Evolutionary conservation across 2,888 invertebrate genomes (phyloP).

Genomic region (Platerodrilus igneus): DNA sequence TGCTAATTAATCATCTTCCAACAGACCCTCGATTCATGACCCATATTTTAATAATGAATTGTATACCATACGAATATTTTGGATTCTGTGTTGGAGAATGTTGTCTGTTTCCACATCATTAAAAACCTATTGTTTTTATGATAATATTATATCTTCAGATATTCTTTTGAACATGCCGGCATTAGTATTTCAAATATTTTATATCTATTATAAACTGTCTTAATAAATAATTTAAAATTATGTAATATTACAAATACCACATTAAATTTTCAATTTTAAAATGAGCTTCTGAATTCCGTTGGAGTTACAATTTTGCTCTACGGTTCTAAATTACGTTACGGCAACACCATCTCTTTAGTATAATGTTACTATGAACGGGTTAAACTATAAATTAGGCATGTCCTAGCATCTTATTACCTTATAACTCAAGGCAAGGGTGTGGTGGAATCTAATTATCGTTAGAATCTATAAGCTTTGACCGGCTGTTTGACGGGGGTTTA

Average conservation of each 20-base stretch:
- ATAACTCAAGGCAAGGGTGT: conserved; percentile 49
- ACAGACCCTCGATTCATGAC: no score
- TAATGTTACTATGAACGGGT: conserved; percentile 34
- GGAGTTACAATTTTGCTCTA: neutral
- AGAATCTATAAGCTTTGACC: conserved; percentile 41
- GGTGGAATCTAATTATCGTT: conserved; percentile 48
- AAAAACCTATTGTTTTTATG: conserved; percentile 29
- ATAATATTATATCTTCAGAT: conserved; percentile 21
- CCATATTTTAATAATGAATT: no score
- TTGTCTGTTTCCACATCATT: conserved; percentile 23
- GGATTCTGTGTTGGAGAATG: no score
- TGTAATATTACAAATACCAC: conserved; percentile 8
- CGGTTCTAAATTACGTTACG: no score
- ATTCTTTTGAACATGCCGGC: conserved; percentile 21
- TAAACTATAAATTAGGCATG: conserved; percentile 47
- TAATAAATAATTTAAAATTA: conserved; percentile 17
- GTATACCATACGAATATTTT: no score
- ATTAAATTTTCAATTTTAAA: conserved; percentile 9
- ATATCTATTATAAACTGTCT: conserved; percentile 11
- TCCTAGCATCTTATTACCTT: conserved; percentile 48
- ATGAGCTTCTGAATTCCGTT: conserved; percentile 5
- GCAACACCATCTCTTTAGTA: conserved; percentile 24
- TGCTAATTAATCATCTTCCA: no score
- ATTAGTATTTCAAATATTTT: conserved; percentile 23
- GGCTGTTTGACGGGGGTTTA: conserved; percentile 27